Evolutionary conservation across 2,113 vertebrate species (phyloP).

Genomic region (Regulus satrapa): DNA sequence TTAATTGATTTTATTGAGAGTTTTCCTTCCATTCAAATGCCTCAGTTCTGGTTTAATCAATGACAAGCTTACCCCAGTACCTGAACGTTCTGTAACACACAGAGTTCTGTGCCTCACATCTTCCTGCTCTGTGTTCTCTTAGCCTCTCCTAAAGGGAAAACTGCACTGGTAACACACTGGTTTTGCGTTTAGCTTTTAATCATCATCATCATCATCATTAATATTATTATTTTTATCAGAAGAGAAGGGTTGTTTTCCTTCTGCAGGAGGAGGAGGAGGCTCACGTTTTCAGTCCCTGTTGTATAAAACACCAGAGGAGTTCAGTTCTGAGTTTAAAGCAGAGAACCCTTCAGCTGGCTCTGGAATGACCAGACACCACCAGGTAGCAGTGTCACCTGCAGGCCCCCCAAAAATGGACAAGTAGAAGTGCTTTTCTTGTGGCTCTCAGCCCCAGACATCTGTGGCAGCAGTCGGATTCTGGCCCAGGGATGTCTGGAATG

Average conservation of each 20-base stretch:
- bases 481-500: conserved; percentile 38
- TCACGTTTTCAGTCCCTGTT: neutral
- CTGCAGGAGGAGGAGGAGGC: neutral
- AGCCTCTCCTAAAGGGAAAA: neutral
- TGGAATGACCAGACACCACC: neutral
- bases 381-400: neutral
- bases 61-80: neutral
- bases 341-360: neutral
- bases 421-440: neutral
- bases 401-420: neutral
- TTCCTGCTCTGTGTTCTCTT: neutral
- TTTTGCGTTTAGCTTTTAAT: neutral
- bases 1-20: neutral
- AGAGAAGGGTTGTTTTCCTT: neutral
- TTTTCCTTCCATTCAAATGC: neutral
- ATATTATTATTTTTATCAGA: neutral
- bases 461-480: neutral
- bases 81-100: neutral
- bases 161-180: neutral
- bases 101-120: neutral
- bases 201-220: neutral
- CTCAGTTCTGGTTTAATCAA: neutral
- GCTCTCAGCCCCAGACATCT: neutral
- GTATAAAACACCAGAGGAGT: neutral
- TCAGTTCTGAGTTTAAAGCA: neutral